Evolutionary conservation across 2,888 invertebrate species (phyloP).

Genomic region (Stegana nigrithorax): DNA sequence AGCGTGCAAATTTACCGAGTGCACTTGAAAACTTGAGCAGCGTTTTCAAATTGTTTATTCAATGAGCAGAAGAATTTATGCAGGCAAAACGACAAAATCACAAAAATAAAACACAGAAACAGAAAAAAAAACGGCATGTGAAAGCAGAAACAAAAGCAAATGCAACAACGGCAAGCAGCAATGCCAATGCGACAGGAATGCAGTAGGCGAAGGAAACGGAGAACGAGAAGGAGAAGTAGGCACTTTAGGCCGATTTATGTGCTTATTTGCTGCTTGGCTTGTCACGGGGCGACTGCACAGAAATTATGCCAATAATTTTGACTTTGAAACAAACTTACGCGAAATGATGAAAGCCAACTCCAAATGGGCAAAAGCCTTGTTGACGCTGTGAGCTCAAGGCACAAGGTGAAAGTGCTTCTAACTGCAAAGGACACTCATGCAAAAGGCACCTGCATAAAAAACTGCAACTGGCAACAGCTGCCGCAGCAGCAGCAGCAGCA

Average conservation of each 20-base stretch:
- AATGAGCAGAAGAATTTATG: slow-evolving; percentile 34
- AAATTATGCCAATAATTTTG: slow-evolving; percentile 55
- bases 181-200: background rate
- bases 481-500: background rate
- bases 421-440: background rate
- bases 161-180: background rate
- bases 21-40: slow-evolving; percentile 43
- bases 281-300: slow-evolving; percentile 47
- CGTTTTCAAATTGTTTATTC: slow-evolving; percentile 47
- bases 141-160: background rate
- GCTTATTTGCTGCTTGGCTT: too few relatives aligned
- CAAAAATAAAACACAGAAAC: background rate
- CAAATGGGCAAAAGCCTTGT: slow-evolving; percentile 12
- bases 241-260: too few relatives aligned
- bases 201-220: background rate
- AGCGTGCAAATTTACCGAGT: slow-evolving; percentile 35
- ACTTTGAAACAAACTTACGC: slow-evolving; percentile 48
- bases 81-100: slow-evolving; percentile 19
- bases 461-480: background rate
- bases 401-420: slow-evolving; percentile 33
- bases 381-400: slow-evolving; percentile 31
- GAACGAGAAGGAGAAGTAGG: background rate
- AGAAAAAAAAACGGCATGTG: background rate
- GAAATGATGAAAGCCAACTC: slow-evolving; percentile 26
- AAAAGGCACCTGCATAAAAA: background rate